Evolutionary conservation across 2,797 vertebrate genomes (phyloP).

Genomic region (Aplochiton taeniatus): DNA sequence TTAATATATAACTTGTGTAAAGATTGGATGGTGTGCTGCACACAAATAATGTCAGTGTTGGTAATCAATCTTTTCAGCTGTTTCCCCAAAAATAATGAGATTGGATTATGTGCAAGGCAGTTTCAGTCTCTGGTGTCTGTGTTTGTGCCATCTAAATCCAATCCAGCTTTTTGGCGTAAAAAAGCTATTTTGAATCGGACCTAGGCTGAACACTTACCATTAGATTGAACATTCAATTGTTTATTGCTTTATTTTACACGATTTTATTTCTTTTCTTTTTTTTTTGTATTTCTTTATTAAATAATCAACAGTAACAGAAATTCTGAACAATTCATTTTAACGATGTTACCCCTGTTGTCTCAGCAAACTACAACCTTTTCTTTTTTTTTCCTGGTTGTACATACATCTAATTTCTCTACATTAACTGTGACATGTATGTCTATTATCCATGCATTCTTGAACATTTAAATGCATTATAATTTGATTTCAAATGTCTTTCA

Average conservation of each 20-base stretch:
- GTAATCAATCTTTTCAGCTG: constrained; percentile 64
- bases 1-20: constrained; percentile 40
- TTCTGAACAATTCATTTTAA: constrained; percentile 58
- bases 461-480: too few relatives aligned
- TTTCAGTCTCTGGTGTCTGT: constrained; percentile 54
- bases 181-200: constrained; percentile 62
- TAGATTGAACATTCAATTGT: constrained; percentile 58
- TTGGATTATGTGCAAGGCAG: constrained; percentile 46
- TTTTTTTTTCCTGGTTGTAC: constrained; percentile 66
- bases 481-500: too few relatives aligned
- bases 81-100: constrained; percentile 64
- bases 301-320: constrained; percentile 50
- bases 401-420: constrained; percentile 57
- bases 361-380: constrained; percentile 58
- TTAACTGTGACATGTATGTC: background rate
- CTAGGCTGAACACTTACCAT: constrained; percentile 53
- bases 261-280: constrained; percentile 64
- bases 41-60: constrained; percentile 57
- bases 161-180: constrained; percentile 40
- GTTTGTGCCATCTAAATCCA: constrained; percentile 55
- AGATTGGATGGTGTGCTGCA: constrained; percentile 44
- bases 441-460: background rate
- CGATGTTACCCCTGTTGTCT: constrained; percentile 66
- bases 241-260: constrained; percentile 64
- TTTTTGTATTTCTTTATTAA: constrained; percentile 70